Conservation (phyloP, 2,113 vertebrate genomes). For the Trogon melanurus region DNA sequence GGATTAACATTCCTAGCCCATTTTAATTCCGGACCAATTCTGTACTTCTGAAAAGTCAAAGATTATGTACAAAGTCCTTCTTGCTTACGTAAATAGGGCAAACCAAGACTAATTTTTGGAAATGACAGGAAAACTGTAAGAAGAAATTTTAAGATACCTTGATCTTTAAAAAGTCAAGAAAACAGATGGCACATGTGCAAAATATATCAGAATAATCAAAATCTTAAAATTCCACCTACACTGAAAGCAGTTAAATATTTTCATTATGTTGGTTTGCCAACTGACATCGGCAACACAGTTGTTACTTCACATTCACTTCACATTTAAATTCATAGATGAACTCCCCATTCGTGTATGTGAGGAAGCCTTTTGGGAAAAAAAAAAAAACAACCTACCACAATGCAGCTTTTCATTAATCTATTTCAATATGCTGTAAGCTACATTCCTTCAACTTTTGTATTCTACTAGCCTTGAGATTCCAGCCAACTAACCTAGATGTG, state of each 20-base stretch:
- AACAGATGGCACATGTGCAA: background rate
- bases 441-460: conserved; percentile 62
- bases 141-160: background rate
- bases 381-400: background rate
- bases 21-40: background rate
- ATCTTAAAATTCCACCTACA: background rate
- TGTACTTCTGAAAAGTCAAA: background rate
- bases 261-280: background rate
- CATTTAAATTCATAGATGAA: conserved; percentile 56
- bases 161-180: background rate
- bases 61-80: background rate
- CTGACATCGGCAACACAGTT: conserved; percentile 19
- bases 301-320: conserved; percentile 6
- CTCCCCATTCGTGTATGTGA: background rate
- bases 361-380: background rate
- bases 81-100: background rate
- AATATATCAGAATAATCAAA: background rate
- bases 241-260: background rate
- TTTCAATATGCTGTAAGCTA: conserved; percentile 50
- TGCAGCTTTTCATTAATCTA: conserved; percentile 59
- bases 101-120: background rate
- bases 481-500: conserved; percentile 70
- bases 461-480: conserved; percentile 73
- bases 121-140: background rate
- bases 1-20: background rate